Percentiles rank a stretch among this genome's conserved stretches.
Conservation (phyloP, 2,888 invertebrate genomes). For the Ennomos fuscantarius region DNA sequence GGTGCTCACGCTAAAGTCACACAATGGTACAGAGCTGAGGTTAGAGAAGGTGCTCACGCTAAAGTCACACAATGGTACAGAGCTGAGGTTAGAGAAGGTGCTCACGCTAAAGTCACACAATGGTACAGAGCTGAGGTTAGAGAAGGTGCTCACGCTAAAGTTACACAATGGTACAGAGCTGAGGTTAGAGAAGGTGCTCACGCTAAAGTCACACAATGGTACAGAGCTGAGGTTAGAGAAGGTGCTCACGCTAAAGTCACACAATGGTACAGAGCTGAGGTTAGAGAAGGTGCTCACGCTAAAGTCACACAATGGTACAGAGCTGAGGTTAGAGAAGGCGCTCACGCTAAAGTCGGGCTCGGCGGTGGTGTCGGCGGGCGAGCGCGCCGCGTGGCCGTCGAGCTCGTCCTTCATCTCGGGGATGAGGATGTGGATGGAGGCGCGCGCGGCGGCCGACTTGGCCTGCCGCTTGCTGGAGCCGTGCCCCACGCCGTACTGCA, state of each 20-base stretch:
- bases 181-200: neutral
- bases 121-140: neutral
- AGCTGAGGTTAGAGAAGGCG: slow-evolving; percentile 4
- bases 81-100: neutral
- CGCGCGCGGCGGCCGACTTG: slow-evolving; percentile 96
- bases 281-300: slow-evolving; percentile 30
- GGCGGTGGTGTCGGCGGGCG: slow-evolving; percentile 36
- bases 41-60: neutral
- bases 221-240: neutral
- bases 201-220: neutral
- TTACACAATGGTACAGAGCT: neutral
- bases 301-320: neutral
- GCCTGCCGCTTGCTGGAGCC: slow-evolving; percentile 98
- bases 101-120: neutral
- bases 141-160: neutral
- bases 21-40: neutral
- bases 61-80: neutral
- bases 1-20: neutral
- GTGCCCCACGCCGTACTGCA: slow-evolving; percentile 97
- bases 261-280: neutral
- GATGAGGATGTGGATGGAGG: slow-evolving; percentile 95
- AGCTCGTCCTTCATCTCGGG: slow-evolving; percentile 96
- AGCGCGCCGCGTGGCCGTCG: slow-evolving; percentile 56
- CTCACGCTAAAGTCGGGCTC: slow-evolving; percentile 66
- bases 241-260: neutral